A percentile compares a stretch with the other conserved stretches of the same genome.
phyloP scores from a whole-genome alignment of 23 tunicate species.

The Halocynthia roretzi region DNA sequence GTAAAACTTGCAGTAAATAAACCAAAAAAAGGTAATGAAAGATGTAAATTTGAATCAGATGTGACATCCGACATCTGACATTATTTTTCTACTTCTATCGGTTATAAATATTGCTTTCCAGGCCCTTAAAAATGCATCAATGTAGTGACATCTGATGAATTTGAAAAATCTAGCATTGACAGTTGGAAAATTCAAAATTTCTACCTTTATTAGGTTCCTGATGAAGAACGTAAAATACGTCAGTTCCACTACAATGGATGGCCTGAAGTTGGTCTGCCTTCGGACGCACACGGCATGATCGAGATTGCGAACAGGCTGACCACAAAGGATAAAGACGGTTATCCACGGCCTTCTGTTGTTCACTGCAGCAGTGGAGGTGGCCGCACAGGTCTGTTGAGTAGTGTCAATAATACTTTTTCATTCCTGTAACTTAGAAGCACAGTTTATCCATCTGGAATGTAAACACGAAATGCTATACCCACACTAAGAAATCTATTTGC shows the following conservation, averaged over 20 bases:
- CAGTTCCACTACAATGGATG: slow-evolving; percentile 83
- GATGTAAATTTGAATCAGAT: too few relatives aligned
- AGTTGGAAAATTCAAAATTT: too few relatives aligned
- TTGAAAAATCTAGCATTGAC: too few relatives aligned
- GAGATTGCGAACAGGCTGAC: slow-evolving; percentile 29
- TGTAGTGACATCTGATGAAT: too few relatives aligned
- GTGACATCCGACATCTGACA: too few relatives aligned
- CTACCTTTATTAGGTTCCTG: neutral
- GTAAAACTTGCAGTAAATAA: too few relatives aligned
- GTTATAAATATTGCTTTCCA: too few relatives aligned
- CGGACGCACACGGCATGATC: slow-evolving; percentile 42
- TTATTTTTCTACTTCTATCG: too few relatives aligned
- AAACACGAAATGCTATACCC: too few relatives aligned
- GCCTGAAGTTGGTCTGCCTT: slow-evolving; percentile 79
- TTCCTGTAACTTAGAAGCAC: neutral
- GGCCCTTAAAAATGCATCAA: too few relatives aligned
- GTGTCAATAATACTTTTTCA: neutral
- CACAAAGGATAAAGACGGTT: slow-evolving; percentile 10
- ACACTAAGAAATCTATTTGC: too few relatives aligned
- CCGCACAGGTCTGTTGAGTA: slow-evolving; percentile 42
- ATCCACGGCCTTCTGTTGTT: slow-evolving; percentile 32
- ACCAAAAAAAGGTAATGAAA: too few relatives aligned
- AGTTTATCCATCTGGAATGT: neutral
- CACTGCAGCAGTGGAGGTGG: slow-evolving; percentile 96
- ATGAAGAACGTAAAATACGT: slow-evolving; percentile 28